Evolutionary conservation across 2,888 invertebrate species (phyloP).

Genomic region (Aethes cnicana): DNA sequence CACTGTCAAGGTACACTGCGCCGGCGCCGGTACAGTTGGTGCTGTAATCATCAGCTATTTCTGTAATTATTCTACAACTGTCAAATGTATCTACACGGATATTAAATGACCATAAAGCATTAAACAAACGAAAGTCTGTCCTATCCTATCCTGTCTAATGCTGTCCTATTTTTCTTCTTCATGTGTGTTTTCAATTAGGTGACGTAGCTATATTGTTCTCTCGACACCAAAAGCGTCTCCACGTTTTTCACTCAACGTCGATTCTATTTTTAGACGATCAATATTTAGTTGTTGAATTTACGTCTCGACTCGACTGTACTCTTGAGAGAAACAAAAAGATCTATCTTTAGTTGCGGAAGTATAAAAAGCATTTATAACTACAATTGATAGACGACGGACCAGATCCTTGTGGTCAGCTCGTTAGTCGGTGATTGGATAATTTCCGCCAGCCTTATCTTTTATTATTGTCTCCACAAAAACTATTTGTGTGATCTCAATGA

Average conservation of each 20-base stretch:
- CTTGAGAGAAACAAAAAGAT: neutral
- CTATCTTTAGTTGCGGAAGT: conserved; percentile 16
- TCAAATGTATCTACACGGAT: no score
- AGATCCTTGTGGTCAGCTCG: conserved; percentile 15
- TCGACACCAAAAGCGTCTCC: no score
- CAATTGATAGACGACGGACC: conserved; percentile 25
- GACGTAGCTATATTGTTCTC: no score
- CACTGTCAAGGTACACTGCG: conserved; percentile 42
- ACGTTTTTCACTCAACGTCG: no score
- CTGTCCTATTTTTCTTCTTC: no score
- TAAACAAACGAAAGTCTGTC: no score
- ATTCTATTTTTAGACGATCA: no score
- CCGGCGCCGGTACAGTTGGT: conserved; percentile 4
- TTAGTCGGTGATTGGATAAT: conserved; percentile 23
- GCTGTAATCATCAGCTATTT: neutral
- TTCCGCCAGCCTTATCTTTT: conserved; percentile 17
- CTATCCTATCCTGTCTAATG: no score
- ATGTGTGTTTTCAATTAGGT: no score
- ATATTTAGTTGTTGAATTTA: no score
- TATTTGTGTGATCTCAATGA: conserved; percentile 8
- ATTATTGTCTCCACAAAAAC: conserved; percentile 12
- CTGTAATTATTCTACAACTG: neutral
- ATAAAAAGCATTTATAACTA: conserved; percentile 23
- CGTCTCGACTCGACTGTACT: neutral
- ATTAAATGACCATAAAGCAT: no score